phyloP scores from a whole-genome alignment of 2,113 vertebrate genomes.

The Microtus ochrogaster region DNA sequence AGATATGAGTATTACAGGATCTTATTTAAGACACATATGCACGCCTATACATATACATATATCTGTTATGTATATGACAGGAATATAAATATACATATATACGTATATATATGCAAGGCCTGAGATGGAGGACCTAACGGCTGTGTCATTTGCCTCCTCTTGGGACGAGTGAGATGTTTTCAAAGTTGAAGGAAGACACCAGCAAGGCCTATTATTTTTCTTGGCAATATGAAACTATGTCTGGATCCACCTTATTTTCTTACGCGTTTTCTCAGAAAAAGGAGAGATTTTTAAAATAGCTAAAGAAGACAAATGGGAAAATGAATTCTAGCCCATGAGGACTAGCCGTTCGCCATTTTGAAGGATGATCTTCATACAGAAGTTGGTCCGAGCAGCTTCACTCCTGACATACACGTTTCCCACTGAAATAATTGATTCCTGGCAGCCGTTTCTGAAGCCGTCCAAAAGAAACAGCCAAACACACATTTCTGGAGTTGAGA shows the following conservation, averaged over 20 bases:
- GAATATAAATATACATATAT: background rate
- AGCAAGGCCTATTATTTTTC: slow-evolving; percentile 52
- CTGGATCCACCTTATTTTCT: slow-evolving; percentile 53
- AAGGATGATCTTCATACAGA: slow-evolving; percentile 48
- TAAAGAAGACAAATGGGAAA: slow-evolving; percentile 38
- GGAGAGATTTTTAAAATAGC: background rate
- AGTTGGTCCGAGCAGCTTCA: slow-evolving; percentile 39
- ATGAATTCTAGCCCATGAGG: background rate
- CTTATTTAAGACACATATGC: background rate
- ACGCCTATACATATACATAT: background rate
- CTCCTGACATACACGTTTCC: slow-evolving; percentile 38
- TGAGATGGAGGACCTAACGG: background rate
- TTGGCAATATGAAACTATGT: slow-evolving; percentile 39
- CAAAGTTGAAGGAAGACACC: slow-evolving; percentile 31
- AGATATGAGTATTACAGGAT: background rate
- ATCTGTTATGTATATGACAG: background rate
- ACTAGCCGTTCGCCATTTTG: slow-evolving; percentile 40
- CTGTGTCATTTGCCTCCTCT: background rate
- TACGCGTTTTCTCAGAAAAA: background rate
- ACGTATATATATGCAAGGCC: background rate
- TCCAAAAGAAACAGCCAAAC: slow-evolving; percentile 74
- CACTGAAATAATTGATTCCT: slow-evolving; percentile 45
- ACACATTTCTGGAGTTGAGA: slow-evolving; percentile 60
- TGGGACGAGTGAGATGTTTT: slow-evolving; percentile 37
- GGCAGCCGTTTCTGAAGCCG: slow-evolving; percentile 20